Percentiles rank a stretch among this genome's conserved stretches.
phyloP scores from a whole-genome alignment of 2,888 invertebrate species.

The Philereme vetulata region DNA sequence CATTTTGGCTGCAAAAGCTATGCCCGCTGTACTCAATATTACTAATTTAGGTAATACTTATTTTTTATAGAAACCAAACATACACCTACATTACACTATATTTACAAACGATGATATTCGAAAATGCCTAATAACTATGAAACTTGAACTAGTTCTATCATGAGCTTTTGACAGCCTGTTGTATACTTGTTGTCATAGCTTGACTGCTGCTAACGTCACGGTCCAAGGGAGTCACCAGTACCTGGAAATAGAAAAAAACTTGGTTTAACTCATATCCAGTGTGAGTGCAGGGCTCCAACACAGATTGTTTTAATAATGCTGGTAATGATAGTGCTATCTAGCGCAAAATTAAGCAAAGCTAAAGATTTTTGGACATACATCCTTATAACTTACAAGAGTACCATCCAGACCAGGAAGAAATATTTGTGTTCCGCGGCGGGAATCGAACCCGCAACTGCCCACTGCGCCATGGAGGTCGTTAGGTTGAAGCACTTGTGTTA shows the following conservation, averaged over 20 bases:
- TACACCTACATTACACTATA: slow-evolving; percentile 42
- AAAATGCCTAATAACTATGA: slow-evolving; percentile 47
- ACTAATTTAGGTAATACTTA: neutral
- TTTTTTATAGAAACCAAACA: neutral
- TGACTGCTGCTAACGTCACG: slow-evolving; percentile 53
- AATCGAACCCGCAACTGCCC: too few relatives aligned
- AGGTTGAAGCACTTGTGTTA: too few relatives aligned
- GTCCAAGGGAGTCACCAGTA: slow-evolving; percentile 67
- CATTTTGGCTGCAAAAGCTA: too few relatives aligned
- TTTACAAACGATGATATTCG: slow-evolving; percentile 59
- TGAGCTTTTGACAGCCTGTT: slow-evolving; percentile 62
- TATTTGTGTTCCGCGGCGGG: too few relatives aligned
- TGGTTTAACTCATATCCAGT: neutral
- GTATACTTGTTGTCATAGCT: slow-evolving; percentile 57
- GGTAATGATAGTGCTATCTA: too few relatives aligned
- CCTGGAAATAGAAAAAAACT: slow-evolving; percentile 52
- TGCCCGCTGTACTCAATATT: neutral
- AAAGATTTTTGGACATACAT: too few relatives aligned
- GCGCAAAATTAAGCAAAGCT: too few relatives aligned
- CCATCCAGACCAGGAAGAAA: too few relatives aligned
- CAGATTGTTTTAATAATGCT: too few relatives aligned
- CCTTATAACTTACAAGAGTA: too few relatives aligned
- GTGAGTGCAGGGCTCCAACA: too few relatives aligned
- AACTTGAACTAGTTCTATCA: slow-evolving; percentile 45
- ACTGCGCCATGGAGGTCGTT: too few relatives aligned